phyloP scores from a whole-genome alignment of 2,888 invertebrate genomes.

The Scaptomyza parva region DNA sequence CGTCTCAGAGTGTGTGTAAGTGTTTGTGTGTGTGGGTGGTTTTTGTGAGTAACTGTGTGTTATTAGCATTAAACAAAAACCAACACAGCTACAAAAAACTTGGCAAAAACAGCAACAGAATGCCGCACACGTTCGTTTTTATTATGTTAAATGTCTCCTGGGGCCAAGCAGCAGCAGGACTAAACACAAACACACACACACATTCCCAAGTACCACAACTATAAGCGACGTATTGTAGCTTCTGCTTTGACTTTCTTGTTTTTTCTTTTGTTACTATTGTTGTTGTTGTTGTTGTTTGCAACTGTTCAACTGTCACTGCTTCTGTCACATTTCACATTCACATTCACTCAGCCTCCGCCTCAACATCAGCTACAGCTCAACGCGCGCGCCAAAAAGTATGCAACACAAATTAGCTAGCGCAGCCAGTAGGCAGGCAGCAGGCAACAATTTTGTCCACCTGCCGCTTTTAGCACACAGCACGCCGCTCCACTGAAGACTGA shows the following conservation, averaged over 20 bases:
- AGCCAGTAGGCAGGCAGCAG: constrained; percentile 2
- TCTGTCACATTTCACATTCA: constrained; percentile 76
- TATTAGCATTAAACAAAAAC: constrained; percentile 74
- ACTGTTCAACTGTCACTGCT: constrained; percentile 74
- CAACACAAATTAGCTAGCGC: constrained; percentile 40
- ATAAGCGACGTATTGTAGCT: constrained; percentile 44
- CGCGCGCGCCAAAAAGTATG: constrained; percentile 78
- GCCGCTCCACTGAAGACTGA: constrained; percentile 80
- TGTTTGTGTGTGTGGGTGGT: constrained; percentile 1
- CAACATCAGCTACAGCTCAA: constrained; percentile 13
- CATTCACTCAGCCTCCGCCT: constrained; percentile 48
- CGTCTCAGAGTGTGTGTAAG: constrained; percentile 21
- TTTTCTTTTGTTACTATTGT: neutral
- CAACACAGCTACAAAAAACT: constrained; percentile 48
- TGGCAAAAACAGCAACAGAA: constrained; percentile 64
- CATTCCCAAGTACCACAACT: constrained; percentile 21
- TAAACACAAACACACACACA: constrained; percentile 29
- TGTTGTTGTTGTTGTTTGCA: constrained; percentile 40
- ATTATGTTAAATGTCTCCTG: constrained; percentile 81
- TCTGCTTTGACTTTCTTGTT: constrained; percentile 39
- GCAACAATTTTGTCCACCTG: constrained; percentile 38
- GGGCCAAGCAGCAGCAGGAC: constrained; percentile 57
- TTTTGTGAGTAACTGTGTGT: constrained; percentile 44
- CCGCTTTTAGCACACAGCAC: constrained; percentile 70
- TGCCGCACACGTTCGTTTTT: constrained; percentile 77